Conservation (phyloP, 2,888 invertebrate species). For the Drosophila aldrichi region DNA sequence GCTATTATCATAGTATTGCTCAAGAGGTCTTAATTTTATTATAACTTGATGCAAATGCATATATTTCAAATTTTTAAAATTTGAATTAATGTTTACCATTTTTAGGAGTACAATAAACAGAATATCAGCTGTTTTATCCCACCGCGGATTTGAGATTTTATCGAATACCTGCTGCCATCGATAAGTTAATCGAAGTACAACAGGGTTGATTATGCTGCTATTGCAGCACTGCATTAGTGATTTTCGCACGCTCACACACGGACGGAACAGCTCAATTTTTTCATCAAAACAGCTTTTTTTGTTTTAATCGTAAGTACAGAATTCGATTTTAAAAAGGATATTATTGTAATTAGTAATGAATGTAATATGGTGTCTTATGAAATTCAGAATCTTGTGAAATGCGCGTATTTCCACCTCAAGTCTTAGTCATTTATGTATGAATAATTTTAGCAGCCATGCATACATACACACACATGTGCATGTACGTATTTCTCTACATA, state of each 20-base stretch:
- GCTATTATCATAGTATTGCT: slow-evolving; percentile 22
- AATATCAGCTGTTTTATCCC: slow-evolving; percentile 1
- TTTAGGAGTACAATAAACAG: background rate
- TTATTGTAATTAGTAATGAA: background rate
- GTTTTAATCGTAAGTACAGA: slow-evolving; percentile 85
- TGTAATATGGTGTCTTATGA: background rate
- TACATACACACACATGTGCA: slow-evolving; percentile 1
- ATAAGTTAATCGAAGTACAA: background rate
- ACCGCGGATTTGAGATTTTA: slow-evolving; percentile 6
- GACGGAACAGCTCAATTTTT: slow-evolving; percentile 59
- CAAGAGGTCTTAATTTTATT: slow-evolving; percentile 24
- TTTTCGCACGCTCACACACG: slow-evolving; percentile 47
- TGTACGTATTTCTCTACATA: slow-evolving; percentile 7
- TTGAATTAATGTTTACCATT: slow-evolving; percentile 25
- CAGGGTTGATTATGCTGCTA: background rate
- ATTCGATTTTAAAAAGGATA: slow-evolving; percentile 2
- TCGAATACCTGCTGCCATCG: background rate
- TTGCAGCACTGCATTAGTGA: slow-evolving; percentile 41
- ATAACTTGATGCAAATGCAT: slow-evolving; percentile 37
- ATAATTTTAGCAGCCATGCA: background rate
- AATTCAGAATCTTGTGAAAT: background rate
- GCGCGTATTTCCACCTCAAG: background rate
- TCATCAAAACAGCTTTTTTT: slow-evolving; percentile 85
- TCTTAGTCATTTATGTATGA: slow-evolving; percentile 11
- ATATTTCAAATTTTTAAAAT: slow-evolving; percentile 37